A percentile compares a stretch with the other conserved stretches of the same genome.
Conservation (phyloP, 2,888 invertebrate species). For the Brenthis ino region DNA sequence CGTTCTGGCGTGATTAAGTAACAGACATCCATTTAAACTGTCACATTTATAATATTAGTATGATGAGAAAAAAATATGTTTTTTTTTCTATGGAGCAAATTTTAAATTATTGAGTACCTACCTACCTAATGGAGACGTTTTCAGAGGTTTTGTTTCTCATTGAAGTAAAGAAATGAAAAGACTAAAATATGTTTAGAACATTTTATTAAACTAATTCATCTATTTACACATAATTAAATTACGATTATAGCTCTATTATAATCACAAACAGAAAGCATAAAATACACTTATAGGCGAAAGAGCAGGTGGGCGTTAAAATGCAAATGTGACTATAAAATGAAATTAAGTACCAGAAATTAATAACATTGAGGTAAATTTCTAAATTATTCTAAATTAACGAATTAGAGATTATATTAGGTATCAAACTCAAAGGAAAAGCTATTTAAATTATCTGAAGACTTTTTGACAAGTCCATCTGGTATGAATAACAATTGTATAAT, state of each 20-base stretch:
- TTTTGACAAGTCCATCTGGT: too few relatives aligned
- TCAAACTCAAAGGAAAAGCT: neutral
- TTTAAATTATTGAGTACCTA: too few relatives aligned
- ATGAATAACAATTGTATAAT: too few relatives aligned
- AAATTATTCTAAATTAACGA: neutral
- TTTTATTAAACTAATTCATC: conserved; percentile 10
- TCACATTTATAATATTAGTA: too few relatives aligned
- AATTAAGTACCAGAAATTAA: conserved; percentile 19
- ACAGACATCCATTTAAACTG: too few relatives aligned
- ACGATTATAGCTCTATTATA: conserved; percentile 1
- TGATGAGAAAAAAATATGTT: too few relatives aligned
- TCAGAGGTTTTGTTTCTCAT: too few relatives aligned
- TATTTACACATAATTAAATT: conserved; percentile 22
- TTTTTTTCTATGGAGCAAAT: too few relatives aligned
- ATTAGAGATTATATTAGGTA: neutral
- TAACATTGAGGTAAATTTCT: neutral
- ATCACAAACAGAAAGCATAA: conserved; percentile 9
- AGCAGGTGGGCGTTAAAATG: conserved; percentile 22
- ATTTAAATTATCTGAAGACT: neutral
- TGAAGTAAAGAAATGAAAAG: neutral
- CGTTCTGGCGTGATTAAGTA: too few relatives aligned
- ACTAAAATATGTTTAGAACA: conserved; percentile 15
- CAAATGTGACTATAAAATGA: conserved; percentile 4
- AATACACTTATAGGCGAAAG: conserved; percentile 10
- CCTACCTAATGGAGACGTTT: too few relatives aligned